Base-by-base conservation (phyloP, 30 jellyfish, hydroid and myxozoan species). In the Chrysaora quinquecirrha region DNA sequence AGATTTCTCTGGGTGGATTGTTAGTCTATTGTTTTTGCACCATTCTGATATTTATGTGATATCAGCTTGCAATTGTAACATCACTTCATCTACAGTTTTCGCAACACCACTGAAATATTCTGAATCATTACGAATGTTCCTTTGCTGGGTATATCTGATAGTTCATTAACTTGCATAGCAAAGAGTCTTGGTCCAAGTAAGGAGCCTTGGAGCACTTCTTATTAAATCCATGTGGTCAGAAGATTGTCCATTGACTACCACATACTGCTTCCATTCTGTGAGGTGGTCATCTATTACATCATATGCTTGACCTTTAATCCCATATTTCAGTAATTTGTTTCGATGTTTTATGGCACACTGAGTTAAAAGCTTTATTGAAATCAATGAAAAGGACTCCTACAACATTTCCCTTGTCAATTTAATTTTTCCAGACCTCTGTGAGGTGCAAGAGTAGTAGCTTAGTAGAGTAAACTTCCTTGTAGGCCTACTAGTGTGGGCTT, bases 381-480 rank as follows among this genome's bases (percentile, higher is more conserved):
- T 85, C 96, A n/a, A 85, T 76, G 52, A 85, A 61, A n/a, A 76
- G 61, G 28, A 64, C 52, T 30, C 79, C 96, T 19, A 85, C 96
- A 73, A 76, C 32, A 50, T n/a, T 32, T 35, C 77, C 77, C 76
- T 75, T 38, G 67, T 85, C 90, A 19, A 85, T 30, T 48, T 82
- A 48, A n/a, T 65, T 47, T 61, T 73, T 47, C 90, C 96, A 81
- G 35, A 30, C 62, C 33, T 84, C 95, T 38, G 95, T 84, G 14
- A 84, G 30, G 58, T 43, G 58, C 58, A 43, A 43, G 16, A 43
- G 58, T 43, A 43, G 58, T 6, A 43, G 58, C 58, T 43, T 16
- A 6, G 58, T 43, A 6, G 30, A 64, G 76, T 64, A 64, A 48
- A 46, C 76, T 20, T 64, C 76, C 76, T 64, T 64, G 76, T 64